phyloP scores from a whole-genome alignment of 1,140 invertebrate species.

The Lethocerus indicus region DNA sequence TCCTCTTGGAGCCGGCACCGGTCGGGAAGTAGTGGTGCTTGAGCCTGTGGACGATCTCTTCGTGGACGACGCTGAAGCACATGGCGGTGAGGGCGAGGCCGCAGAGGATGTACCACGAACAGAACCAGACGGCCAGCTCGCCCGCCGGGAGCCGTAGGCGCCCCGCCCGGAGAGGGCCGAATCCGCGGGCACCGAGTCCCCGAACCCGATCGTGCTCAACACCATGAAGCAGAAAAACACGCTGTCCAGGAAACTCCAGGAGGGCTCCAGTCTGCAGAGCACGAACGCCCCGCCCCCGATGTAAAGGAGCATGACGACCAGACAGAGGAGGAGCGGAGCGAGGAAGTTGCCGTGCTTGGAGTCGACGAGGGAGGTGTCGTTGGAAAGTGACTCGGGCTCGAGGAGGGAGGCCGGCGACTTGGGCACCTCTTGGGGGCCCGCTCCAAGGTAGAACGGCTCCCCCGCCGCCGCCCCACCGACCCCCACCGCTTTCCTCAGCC shows the following conservation, averaged over 20 bases:
- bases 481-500: too few relatives aligned
- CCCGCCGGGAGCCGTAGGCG: constrained; percentile 27
- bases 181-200: constrained; percentile 64
- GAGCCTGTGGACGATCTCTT: constrained; percentile 70
- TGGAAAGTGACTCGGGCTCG: constrained; percentile 18
- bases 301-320: constrained; percentile 64
- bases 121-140: constrained; percentile 62
- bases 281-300: constrained; percentile 75
- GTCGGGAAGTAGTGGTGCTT: constrained; percentile 30
- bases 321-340: constrained; percentile 55
- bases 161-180: constrained; percentile 27
- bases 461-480: constrained; percentile 42
- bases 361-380: constrained; percentile 12
- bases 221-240: constrained; percentile 91
- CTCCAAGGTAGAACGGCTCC: constrained; percentile 60
- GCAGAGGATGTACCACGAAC: constrained; percentile 86
- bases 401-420: constrained; percentile 23
- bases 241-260: constrained; percentile 61
- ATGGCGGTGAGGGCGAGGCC: constrained; percentile 94
- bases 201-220: constrained; percentile 81
- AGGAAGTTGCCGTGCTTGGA: constrained; percentile 33
- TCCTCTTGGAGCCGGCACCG: constrained; percentile 19
- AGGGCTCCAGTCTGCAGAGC: constrained; percentile 60
- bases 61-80: constrained; percentile 95
- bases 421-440: constrained; percentile 10